Conservation (phyloP, 2,888 invertebrate genomes). For the Cheilosia vernalis region DNA sequence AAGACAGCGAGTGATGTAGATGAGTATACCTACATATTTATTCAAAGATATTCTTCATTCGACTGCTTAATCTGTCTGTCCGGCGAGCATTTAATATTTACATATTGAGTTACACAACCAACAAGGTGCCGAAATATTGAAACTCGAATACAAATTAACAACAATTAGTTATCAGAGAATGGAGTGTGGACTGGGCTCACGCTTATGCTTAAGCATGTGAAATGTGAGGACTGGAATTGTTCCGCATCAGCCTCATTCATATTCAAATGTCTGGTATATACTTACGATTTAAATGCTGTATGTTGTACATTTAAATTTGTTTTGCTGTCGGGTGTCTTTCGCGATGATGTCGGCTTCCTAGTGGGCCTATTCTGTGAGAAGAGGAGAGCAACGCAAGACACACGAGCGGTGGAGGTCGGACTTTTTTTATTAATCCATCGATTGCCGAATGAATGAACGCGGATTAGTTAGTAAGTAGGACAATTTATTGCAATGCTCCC, state of each 20-base stretch:
- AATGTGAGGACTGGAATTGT: slow-evolving; percentile 22
- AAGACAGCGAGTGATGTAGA: slow-evolving; percentile 11
- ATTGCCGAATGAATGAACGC: slow-evolving; percentile 24
- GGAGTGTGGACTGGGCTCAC: neutral
- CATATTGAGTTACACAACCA: slow-evolving; percentile 19
- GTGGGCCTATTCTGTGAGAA: neutral
- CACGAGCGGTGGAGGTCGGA: slow-evolving; percentile 12
- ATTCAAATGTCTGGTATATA: slow-evolving; percentile 1
- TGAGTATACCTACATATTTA: neutral
- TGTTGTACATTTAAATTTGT: slow-evolving; percentile 14
- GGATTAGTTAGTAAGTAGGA: slow-evolving; percentile 1
- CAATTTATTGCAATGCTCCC: neutral
- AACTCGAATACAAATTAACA: slow-evolving; percentile 44
- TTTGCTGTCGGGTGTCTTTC: no score
- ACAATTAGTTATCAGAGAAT: slow-evolving; percentile 49
- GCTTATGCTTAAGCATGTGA: slow-evolving; percentile 23
- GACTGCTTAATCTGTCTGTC: neutral
- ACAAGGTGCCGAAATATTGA: slow-evolving; percentile 41
- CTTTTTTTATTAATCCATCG: slow-evolving; percentile 12
- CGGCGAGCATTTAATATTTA: neutral
- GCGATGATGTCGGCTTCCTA: neutral
- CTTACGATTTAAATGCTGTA: slow-evolving; percentile 6
- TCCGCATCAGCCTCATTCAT: slow-evolving; percentile 1
- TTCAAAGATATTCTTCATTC: neutral
- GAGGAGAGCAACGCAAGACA: neutral